Evolutionary conservation across 2,888 invertebrate species (phyloP), one percentile per base, ranked within the genome.

Genomic region (Stomorhina lunata): DNA sequence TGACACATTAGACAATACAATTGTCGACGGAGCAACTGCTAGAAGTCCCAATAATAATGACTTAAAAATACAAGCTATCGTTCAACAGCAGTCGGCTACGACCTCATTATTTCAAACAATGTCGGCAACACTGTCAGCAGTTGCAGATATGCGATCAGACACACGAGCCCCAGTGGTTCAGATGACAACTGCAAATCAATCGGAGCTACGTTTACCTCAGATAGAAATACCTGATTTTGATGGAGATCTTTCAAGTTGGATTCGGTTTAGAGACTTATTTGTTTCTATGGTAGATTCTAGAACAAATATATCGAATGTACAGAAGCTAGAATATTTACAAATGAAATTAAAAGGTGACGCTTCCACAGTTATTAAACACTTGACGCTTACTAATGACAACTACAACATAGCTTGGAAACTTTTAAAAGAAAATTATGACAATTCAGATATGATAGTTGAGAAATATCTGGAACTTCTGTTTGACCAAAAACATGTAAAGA

Each of bases 211-310:
- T 17, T 40, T 84, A 40, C 80, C 83, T 29, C 65, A 29, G 45
- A 78, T 84, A 22, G 50, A 80, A 22, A 48, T 83, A n/a, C 83
- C 80, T 10, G 78, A 81, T 2, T 81, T 83, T 45, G 61, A 81
- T 37, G 80, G 78, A 1, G 53, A 32, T n/a, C 43, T 22, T 6
- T 29, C 48, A 6, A 43, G 78, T 4, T 83, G 83, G 77, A 63
- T 80, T 32, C 72, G 80, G 1, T 83, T 80, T 55, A 65, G 68
- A 10, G 81, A 77, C 55, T 72, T 80, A 7, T 84, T 77, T 48
- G 73, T 73, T 34, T 40, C 78, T 12, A 50, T 80, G 69, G 43
- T 84, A 4, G 76, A 84, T 25, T 61, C 40, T 7, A 72, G 63
- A 37, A 45, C 71, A 6, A 73, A 61, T 45, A 63, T 84, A 32